Conservation (phyloP, 2,888 invertebrate genomes). For the Cerceris rybyensis region DNA sequence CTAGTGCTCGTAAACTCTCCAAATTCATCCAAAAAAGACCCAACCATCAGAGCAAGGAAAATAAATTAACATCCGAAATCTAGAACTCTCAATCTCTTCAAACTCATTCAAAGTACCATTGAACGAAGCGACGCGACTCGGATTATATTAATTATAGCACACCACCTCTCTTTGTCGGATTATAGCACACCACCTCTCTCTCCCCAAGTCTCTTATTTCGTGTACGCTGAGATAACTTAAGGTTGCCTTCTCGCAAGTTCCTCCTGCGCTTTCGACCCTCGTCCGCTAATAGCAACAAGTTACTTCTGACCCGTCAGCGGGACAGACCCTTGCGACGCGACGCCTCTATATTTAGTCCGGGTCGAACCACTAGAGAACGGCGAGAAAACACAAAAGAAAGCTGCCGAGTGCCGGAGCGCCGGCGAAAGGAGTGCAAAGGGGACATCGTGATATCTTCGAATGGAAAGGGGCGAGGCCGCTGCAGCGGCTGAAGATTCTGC, state of each 20-base stretch:
- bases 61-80: too few relatives aligned
- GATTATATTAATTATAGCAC: too few relatives aligned
- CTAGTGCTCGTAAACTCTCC: too few relatives aligned
- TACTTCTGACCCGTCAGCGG: slow-evolving; percentile 72
- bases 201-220: slow-evolving; percentile 27
- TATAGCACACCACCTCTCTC: not conserved
- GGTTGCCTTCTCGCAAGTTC: slow-evolving; percentile 50
- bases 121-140: not conserved
- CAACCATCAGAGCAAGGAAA: too few relatives aligned
- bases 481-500: slow-evolving; percentile 36
- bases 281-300: slow-evolving; percentile 73
- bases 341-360: slow-evolving; percentile 68
- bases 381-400: slow-evolving; percentile 68
- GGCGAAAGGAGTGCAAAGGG: slow-evolving; percentile 54
- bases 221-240: slow-evolving; percentile 51
- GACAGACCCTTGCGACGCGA: slow-evolving; percentile 68
- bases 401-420: slow-evolving; percentile 31
- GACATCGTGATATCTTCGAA: slow-evolving; percentile 53
- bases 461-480: slow-evolving; percentile 11
- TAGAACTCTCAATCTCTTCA: too few relatives aligned
- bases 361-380: slow-evolving; percentile 67
- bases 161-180: not conserved
- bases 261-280: slow-evolving; percentile 64
- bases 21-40: too few relatives aligned
- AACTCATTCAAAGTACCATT: too few relatives aligned